Conservation (phyloP, 2,797 vertebrate genomes). For the Echeneis naucrates region DNA sequence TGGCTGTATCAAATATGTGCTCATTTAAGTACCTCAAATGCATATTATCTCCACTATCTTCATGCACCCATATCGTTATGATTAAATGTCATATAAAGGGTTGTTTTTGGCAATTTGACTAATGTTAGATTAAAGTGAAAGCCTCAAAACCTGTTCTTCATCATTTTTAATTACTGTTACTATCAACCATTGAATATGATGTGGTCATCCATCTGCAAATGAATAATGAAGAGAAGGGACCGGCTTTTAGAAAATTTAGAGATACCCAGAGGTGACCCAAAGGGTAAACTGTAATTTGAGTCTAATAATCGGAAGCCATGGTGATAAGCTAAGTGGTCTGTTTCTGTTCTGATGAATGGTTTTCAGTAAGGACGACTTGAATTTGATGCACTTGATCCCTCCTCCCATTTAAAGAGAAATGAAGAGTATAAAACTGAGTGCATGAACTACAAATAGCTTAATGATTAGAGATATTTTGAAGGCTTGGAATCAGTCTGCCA, state of each 20-base stretch:
- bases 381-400: constrained; percentile 1
- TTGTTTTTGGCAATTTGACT: constrained; percentile 65
- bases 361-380: constrained; percentile 21
- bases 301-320: constrained; percentile 39
- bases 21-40: constrained; percentile 57
- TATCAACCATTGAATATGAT: constrained; percentile 21
- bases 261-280: constrained; percentile 34
- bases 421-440: not conserved
- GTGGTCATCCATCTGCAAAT: constrained; percentile 31
- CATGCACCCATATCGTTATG: constrained; percentile 31
- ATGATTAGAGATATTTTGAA: not conserved
- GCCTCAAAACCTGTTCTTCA: constrained; percentile 47
- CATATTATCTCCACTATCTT: constrained; percentile 45
- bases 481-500: not conserved
- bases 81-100: constrained; percentile 52
- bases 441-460: not conserved
- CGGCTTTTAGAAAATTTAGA: constrained; percentile 48
- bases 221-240: constrained; percentile 8
- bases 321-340: constrained; percentile 50
- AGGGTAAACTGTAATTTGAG: constrained; percentile 41
- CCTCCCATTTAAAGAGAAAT: not conserved
- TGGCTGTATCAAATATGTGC: constrained; percentile 38
- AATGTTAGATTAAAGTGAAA: constrained; percentile 67
- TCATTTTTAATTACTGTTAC: constrained; percentile 43
- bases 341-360: constrained; percentile 37